Base-by-base conservation (phyloP, 2,113 vertebrate species). In the Dipodomys merriami region DNA sequence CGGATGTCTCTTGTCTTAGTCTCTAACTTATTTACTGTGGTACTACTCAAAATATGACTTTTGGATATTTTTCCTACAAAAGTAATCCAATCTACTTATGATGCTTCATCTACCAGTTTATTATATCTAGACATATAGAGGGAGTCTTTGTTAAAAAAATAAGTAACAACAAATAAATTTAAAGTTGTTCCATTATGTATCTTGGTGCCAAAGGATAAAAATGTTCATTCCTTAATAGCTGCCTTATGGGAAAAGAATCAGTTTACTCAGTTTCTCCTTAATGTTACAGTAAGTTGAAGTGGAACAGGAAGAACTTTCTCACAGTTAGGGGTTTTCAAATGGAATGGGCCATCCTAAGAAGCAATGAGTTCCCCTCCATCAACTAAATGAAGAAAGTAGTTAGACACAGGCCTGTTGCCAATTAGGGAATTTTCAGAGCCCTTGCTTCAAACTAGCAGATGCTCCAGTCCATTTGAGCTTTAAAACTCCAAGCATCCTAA, bases 291-390 rank as follows among this genome's bases (percentile, higher is more conserved):
- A 79, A 72, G 0, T 90, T 68, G 33, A 22, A 80, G 57, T 88
- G 53, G 69, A 92, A 69, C 39, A 68, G 92, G 83, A 92, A 78
- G 57, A 82, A 25, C 10, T 39, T 39, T 88, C 6, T 83, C 23
- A 62, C 62, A 94, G 30, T 72, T n/a, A 74, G 83, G 94, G 27
- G 39, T 91, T 91, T 94, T 86, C 68, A 89, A 88, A 64, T 74
- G 62, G 33, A 88, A 94, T 77, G 80, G 62, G 78, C 60, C 53
- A 83, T 84, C 65, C 85, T 11, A 86, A 35, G 62, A 94, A 81
- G 73, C 67, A 92, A 3, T 92, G 69, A 73, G 80, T 91, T 91
- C n/a, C 33, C 19, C 64, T 93, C 92, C 68, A 83, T 69, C 49
- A 60, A 65, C 7, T 77, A 69, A 27, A 81, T 91, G 68, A 83